Conservation (phyloP, 2,113 vertebrate species). For the Anser cygnoides region DNA sequence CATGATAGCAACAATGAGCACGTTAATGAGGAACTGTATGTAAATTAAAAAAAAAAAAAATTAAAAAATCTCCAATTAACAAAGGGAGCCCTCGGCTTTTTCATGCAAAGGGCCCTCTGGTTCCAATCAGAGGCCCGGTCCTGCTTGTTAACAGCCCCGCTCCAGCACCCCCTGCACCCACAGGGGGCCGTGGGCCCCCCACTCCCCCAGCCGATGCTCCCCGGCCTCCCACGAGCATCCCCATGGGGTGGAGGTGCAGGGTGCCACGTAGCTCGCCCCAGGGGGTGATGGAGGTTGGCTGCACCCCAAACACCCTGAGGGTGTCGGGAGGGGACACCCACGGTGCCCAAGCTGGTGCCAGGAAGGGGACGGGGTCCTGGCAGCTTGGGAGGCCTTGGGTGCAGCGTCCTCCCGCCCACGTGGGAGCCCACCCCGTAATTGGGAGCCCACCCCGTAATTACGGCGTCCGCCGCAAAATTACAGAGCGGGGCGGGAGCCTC, state of each 20-base stretch:
- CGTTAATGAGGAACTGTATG: constrained; percentile 65
- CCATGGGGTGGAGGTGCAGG: not conserved
- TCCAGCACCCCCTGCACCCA: not conserved
- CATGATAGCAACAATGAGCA: constrained; percentile 49
- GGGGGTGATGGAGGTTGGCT: fast-evolving
- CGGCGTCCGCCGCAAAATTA: constrained; percentile 36
- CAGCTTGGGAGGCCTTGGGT: fast-evolving
- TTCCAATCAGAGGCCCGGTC: constrained; percentile 46
- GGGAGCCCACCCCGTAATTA: constrained; percentile 24
- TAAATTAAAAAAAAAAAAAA: not conserved
- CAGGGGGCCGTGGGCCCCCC: not conserved
- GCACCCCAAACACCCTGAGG: not conserved
- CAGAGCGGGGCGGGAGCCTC: not conserved
- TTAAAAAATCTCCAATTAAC: too few species aligned
- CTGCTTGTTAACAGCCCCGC: constrained; percentile 13
- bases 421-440: not conserved
- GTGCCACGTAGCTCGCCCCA: not conserved
- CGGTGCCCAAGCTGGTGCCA: not conserved
- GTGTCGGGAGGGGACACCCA: too few species aligned
- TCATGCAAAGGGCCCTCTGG: constrained; percentile 63
- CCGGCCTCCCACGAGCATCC: not conserved
- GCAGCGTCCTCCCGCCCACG: not conserved
- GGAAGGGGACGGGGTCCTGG: not conserved
- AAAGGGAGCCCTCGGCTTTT: constrained; percentile 56
- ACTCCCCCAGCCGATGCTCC: not conserved